These are phyloP conservation scores for Gallinago jamesoni DNA, from an alignment of 2,113 vertebrate genomes.

Conservation along the genomic window DNA sequence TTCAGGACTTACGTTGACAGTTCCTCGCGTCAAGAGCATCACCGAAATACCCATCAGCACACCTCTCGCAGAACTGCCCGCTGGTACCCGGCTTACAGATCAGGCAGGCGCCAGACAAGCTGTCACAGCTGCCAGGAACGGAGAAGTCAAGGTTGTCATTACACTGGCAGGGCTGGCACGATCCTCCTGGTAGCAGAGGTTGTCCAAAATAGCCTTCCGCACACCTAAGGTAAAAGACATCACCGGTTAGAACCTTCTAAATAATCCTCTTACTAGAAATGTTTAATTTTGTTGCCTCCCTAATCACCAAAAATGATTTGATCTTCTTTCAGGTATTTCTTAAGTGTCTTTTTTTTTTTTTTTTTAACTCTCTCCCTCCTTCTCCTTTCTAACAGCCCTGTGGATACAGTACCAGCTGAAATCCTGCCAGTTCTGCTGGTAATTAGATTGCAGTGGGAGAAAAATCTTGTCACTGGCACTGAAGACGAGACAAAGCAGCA, in stretches of 20 bases:
- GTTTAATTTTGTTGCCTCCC: conserved; percentile 7
- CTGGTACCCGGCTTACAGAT: conserved; percentile 89
- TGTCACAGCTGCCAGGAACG: conserved; percentile 88
- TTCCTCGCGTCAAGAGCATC: conserved; percentile 86
- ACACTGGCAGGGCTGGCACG: conserved; percentile 90
- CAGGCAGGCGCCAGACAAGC: conserved; percentile 90
- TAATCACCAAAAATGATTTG: not conserved
- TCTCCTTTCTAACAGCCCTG: conserved; percentile 10
- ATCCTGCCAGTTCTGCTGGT: conserved; percentile 59
- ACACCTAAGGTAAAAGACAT: conserved; percentile 80
- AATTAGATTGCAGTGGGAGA: conserved; percentile 68
- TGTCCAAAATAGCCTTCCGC: conserved; percentile 91
- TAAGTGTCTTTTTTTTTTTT: not conserved
- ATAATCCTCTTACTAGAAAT: not conserved
- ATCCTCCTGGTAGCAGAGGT: conserved; percentile 84
- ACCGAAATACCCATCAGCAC: conserved; percentile 90
- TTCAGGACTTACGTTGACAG: conserved; percentile 90
- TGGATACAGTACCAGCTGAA: conserved; percentile 56
- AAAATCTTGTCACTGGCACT: conserved; percentile 60
- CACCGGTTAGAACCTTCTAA: conserved; percentile 25
- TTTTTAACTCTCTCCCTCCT: not conserved
- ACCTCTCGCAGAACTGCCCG: conserved; percentile 85
- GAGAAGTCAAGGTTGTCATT: conserved; percentile 92
- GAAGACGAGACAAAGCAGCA: conserved; percentile 51
- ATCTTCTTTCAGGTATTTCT: conserved; percentile 25